Conservation (phyloP, 1,140 invertebrate genomes). For the Drosophila persimilis region DNA sequence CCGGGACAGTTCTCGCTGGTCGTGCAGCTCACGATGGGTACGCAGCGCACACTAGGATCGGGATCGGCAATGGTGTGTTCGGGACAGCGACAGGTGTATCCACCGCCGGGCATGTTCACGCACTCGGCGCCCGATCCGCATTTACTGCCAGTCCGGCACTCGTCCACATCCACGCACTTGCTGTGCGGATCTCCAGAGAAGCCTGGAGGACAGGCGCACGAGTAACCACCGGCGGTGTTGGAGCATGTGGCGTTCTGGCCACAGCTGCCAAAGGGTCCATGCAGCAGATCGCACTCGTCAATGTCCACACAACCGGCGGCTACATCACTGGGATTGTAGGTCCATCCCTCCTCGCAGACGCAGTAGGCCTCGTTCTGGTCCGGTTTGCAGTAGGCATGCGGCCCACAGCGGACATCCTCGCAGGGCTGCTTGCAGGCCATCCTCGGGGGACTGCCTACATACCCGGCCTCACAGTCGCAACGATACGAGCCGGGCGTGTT, state of each 20-base stretch:
- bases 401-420: slow-evolving; percentile 94
- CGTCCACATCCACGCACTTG: slow-evolving; percentile 92
- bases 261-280: slow-evolving; percentile 91
- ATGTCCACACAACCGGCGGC: slow-evolving; percentile 95
- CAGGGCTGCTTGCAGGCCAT: slow-evolving; percentile 94
- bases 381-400: slow-evolving; percentile 94
- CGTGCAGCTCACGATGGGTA: slow-evolving; percentile 90
- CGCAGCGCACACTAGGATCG: slow-evolving; percentile 90
- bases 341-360: slow-evolving; percentile 96
- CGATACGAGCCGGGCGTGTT: slow-evolving; percentile 93
- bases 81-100: slow-evolving; percentile 91
- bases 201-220: slow-evolving; percentile 91
- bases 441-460: slow-evolving; percentile 91
- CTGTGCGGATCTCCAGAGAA: slow-evolving; percentile 91
- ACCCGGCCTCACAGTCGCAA: slow-evolving; percentile 94
- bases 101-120: slow-evolving; percentile 90
- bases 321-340: slow-evolving; percentile 94
- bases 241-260: slow-evolving; percentile 92
- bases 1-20: slow-evolving; percentile 92
- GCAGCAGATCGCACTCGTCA: slow-evolving; percentile 93
- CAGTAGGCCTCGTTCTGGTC: slow-evolving; percentile 95
- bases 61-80: slow-evolving; percentile 92
- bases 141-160: slow-evolving; percentile 86
- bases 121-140: slow-evolving; percentile 93
- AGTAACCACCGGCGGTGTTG: slow-evolving; percentile 90